Percentiles rank a stretch among this genome's conserved stretches.
phyloP scores from a whole-genome alignment of 2,797 vertebrate genomes.

The Schizopygopsis pylzovi region DNA sequence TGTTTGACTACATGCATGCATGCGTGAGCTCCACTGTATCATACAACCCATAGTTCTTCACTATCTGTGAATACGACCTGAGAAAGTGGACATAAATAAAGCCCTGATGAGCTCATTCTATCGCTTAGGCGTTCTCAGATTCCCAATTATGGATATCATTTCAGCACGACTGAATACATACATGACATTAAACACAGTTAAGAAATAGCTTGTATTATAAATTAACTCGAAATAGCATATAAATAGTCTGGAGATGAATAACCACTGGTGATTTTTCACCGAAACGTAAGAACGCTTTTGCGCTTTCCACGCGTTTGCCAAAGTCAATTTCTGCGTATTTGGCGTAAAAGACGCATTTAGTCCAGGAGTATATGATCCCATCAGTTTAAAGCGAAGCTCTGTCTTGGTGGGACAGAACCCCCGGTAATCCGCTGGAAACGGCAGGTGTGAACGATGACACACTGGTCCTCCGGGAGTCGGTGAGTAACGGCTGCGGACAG shows the following conservation, averaged over 20 bases:
- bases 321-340: fast-evolving
- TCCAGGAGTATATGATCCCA: not conserved
- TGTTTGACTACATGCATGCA: not conserved
- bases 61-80: not conserved
- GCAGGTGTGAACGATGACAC: conserved; percentile 72
- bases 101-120: not conserved
- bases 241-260: conserved; percentile 75
- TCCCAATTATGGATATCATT: conserved; percentile 64
- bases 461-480: conserved; percentile 77
- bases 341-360: not conserved
- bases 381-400: conserved; percentile 78
- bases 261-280: conserved; percentile 74
- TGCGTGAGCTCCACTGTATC: not conserved
- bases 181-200: conserved; percentile 74
- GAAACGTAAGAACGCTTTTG: conserved; percentile 67
- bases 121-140: not conserved
- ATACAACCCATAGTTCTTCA: not conserved
- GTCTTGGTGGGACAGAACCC: conserved; percentile 77
- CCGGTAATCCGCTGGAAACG: conserved; percentile 71
- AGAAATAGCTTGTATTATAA: conserved; percentile 79
- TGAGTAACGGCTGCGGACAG: conserved; percentile 72
- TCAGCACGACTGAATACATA: conserved; percentile 60
- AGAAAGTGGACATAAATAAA: not conserved
- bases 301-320: not conserved
- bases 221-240: conserved; percentile 75